Evolutionary conservation across 92 coral and sea anemone species (phyloP), one percentile per base, ranked within the genome.

Genomic region (Metridium senile): DNA sequence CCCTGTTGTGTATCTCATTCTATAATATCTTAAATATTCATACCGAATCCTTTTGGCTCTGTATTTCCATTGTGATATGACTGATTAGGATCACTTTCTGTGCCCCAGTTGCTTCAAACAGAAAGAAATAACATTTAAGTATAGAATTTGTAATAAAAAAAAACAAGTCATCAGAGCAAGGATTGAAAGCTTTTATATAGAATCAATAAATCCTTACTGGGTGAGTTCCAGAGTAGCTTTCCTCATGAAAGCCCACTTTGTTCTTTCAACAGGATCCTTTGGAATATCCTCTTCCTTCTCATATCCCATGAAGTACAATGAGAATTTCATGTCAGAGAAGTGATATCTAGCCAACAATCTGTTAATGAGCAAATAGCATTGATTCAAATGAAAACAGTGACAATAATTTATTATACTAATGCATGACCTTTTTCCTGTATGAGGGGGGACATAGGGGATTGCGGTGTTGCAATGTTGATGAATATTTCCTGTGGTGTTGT

Each of bases 21-120:
- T n/a, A n/a, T n/a, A n/a, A 49, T 39, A 22, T 22, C 0, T 1
- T 33, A 22, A 0, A 2, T 26, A 1, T 33, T 80, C 98, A 77
- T 69, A 94, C 98, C 98, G 89, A 94, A 94, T 54, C 98, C 98
- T 76, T 83, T 89, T 32, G 98, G 98, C 32, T 91, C 94, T 22
- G 93, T 81, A 68, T 94, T 94, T 18, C 98, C 98, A 89, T 80
- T 87, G 59, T 94, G 98, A 74, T 92, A 88, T 6, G 72, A 78
- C 19, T 79, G 58, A 27, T 87, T 58, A 3, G 89, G 86, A 62
- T 94, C 97, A 89, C 31, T 89, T 76, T 94, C 98, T 64, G 91
- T 92, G 45, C 98, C 98, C 98, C 98, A 94, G 84, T 94, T 94
- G 75, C 98, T 94, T 68, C 39, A 62, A 68, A 62, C n/a, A 39